Evolutionary conservation across 2,797 vertebrate genomes (phyloP).

Genomic region (Poecilia velifera): DNA sequence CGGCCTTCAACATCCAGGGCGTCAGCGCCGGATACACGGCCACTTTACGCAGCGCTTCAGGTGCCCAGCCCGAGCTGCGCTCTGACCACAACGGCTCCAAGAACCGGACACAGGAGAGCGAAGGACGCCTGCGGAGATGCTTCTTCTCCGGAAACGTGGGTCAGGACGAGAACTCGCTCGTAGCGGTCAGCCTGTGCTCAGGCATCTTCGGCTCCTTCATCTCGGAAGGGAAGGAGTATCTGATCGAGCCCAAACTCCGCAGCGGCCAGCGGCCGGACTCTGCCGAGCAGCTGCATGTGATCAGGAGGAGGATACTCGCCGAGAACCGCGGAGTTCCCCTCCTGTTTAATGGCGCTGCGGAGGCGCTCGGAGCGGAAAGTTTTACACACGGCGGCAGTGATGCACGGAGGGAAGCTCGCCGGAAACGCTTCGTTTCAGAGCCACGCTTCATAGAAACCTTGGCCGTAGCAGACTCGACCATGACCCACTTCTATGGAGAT

Average conservation of each 20-base stretch:
- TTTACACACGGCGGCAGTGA: constrained; percentile 59
- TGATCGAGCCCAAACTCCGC: constrained; percentile 82
- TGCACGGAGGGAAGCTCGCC: constrained; percentile 63
- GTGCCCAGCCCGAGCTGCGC: constrained; percentile 16
- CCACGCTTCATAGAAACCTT: constrained; percentile 94
- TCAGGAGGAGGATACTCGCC: constrained; percentile 76
- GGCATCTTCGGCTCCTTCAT: constrained; percentile 89
- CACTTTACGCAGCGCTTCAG: constrained; percentile 49
- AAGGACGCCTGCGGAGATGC: constrained; percentile 77
- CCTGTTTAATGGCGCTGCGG: constrained; percentile 49
- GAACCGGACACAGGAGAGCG: constrained; percentile 54
- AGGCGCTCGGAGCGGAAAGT: constrained; percentile 30
- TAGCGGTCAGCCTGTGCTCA: constrained; percentile 89
- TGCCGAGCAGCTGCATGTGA: constrained; percentile 79
- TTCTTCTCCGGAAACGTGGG: constrained; percentile 89
- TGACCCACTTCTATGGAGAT: constrained; percentile 91
- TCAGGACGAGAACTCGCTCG: constrained; percentile 80
- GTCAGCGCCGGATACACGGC: constrained; percentile 66
- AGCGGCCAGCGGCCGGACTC: constrained; percentile 51
- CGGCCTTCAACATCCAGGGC: constrained; percentile 83
- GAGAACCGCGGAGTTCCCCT: constrained; percentile 24
- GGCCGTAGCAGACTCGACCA: constrained; percentile 90
- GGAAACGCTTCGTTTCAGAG: constrained; percentile 88
- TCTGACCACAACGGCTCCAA: constrained; percentile 11
- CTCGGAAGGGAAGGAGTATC: constrained; percentile 84